Conservation (phyloP, 1,140 invertebrate species). For the Caenorhabditis inopinata region DNA sequence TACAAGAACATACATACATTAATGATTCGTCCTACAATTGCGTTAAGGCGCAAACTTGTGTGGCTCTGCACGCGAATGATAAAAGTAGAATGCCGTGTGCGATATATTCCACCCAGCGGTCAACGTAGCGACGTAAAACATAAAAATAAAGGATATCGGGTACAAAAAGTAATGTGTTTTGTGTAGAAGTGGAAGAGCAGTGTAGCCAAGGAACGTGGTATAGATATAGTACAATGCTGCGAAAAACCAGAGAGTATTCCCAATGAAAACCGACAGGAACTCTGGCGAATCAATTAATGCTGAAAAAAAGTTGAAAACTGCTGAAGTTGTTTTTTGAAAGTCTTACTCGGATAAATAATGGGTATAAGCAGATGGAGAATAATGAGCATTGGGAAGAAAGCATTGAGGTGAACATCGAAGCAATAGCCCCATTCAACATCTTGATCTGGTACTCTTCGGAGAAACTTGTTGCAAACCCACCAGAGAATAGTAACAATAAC, state of each 20-base stretch:
- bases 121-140: constrained; percentile 80
- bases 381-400: constrained; percentile 90
- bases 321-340: no score
- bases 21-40: no score
- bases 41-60: constrained; percentile 31
- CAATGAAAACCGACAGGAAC: constrained; percentile 77
- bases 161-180: constrained; percentile 84
- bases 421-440: constrained; percentile 97
- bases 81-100: constrained; percentile 49
- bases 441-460: constrained; percentile 76
- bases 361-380: constrained; percentile 83
- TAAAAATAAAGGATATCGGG: constrained; percentile 77
- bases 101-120: constrained; percentile 72
- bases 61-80: constrained; percentile 38
- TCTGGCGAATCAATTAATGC: constrained; percentile 58
- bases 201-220: constrained; percentile 96
- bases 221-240: constrained; percentile 90
- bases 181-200: constrained; percentile 84
- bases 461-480: constrained; percentile 84
- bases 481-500: constrained; percentile 86
- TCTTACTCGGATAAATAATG: constrained; percentile 57
- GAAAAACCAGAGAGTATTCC: constrained; percentile 90
- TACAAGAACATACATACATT: no score
- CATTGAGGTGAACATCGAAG: constrained; percentile 98
- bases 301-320: constrained; percentile 26